These are phyloP conservation scores for Philotrypesis tridentata DNA, from an alignment of 1,140 invertebrate genomes.

Conservation along the genomic window DNA sequence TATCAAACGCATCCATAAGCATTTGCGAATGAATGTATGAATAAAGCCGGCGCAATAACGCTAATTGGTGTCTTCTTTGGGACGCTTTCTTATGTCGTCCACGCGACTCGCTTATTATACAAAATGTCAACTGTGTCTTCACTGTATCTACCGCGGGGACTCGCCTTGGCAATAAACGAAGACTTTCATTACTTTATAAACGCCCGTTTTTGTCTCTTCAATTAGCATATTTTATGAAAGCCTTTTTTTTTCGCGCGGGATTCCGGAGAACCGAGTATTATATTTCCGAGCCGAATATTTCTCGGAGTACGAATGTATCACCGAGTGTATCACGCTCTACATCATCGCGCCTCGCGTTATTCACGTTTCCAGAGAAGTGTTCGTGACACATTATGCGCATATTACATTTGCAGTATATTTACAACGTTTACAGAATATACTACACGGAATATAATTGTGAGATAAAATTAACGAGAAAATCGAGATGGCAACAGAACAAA, in stretches of 20 bases:
- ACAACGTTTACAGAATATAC: too few relatives aligned
- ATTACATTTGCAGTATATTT: too few relatives aligned
- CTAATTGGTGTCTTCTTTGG: slow-evolving; percentile 45
- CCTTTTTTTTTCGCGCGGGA: neutral
- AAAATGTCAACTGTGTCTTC: neutral
- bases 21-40: slow-evolving; percentile 22
- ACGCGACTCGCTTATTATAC: slow-evolving; percentile 36
- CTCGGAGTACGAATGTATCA: neutral
- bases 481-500: neutral
- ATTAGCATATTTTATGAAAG: neutral
- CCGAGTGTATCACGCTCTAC: too few relatives aligned
- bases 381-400: too few relatives aligned
- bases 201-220: neutral
- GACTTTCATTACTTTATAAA: slow-evolving; percentile 47
- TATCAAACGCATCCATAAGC: slow-evolving; percentile 44
- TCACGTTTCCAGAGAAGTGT: too few relatives aligned
- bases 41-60: slow-evolving; percentile 32
- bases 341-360: too few relatives aligned
- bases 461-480: too few relatives aligned
- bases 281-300: neutral
- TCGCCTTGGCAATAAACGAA: neutral
- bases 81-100: slow-evolving; percentile 4
- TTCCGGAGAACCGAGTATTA: neutral
- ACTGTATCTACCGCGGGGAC: neutral
- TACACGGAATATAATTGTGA: too few relatives aligned